Evolutionary conservation across 2,113 vertebrate genomes (phyloP).

Genomic region (Myrmecophaga tridactyla): DNA sequence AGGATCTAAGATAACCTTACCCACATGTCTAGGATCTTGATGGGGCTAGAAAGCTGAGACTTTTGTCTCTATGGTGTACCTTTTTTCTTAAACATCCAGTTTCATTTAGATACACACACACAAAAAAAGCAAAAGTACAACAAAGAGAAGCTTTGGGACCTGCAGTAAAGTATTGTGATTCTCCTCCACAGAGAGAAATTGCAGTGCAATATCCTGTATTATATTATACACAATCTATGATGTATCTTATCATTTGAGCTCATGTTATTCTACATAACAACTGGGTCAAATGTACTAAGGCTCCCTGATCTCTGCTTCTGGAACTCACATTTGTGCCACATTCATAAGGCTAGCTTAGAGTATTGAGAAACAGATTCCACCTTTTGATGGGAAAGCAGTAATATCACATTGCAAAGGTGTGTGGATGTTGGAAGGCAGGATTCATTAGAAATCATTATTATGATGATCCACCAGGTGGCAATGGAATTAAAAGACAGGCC

Average conservation of each 20-base stretch:
- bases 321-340: neutral
- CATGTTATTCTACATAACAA: neutral
- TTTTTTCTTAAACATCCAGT: too few relatives aligned
- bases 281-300: neutral
- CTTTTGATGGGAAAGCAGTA: neutral
- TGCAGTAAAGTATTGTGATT: too few relatives aligned
- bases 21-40: neutral
- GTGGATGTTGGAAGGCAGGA: neutral
- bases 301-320: neutral
- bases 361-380: neutral
- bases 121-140: too few relatives aligned
- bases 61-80: neutral
- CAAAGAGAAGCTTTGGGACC: too few relatives aligned
- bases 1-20: neutral
- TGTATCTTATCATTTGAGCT: too few relatives aligned
- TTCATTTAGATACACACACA: too few relatives aligned
- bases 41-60: neutral
- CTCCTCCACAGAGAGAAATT: too few relatives aligned
- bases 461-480: neutral
- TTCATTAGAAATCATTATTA: neutral
- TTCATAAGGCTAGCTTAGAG: neutral
- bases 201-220: too few relatives aligned
- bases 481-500: too few relatives aligned
- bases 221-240: neutral
- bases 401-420: neutral